Base-by-base conservation (phyloP, 1,140 invertebrate genomes). In the Cepaea nemoralis region DNA sequence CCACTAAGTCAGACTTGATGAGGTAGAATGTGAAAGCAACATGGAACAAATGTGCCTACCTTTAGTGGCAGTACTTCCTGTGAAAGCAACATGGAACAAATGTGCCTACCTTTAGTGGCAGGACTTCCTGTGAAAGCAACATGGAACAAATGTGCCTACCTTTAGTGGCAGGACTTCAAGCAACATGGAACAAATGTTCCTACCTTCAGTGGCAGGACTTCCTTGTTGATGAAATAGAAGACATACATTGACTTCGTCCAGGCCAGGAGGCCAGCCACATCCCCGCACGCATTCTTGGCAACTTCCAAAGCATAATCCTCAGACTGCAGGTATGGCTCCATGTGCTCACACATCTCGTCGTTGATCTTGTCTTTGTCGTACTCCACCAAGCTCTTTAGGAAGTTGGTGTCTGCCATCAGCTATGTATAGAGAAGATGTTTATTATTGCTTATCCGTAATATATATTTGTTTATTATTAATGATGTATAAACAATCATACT, bases 161-260 rank as follows among this genome's bases (percentile, higher is more conserved):
- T n/a, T n/a, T n/a, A n/a, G n/a, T n/a, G n/a, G n/a, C n/a, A n/a
- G n/a, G n/a, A n/a, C 42, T 45, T 19, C 8, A 45, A 45, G 42
- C 42, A 45, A 45, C 42, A n/a, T 45, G 42, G 19, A 8, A 45
- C 27, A 76, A 27, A 76, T n/a, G 37, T 27, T 40, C 1, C 83
- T 5, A 95, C 95, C 91, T 99, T 99, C 6, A 99, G 90, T 0
- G 98, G 98, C 33, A 99, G 91, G 8, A 99, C 97, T 93, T 99
- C 97, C 92, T 97, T 98, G 92, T 99, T 99, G 12, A 99, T 97
- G 71, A 95, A 95, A 90, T 97, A 97, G 88, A 99, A 99, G 87
- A 97, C 96, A 1, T 95, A 94, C 97, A 99, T 99, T 10, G 97
- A 97, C 92, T 97, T 97, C 0, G 98, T 99, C 98, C 98, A 99